Conservation (phyloP, 1,140 invertebrate species). For the Hydropsyche tenuis region DNA sequence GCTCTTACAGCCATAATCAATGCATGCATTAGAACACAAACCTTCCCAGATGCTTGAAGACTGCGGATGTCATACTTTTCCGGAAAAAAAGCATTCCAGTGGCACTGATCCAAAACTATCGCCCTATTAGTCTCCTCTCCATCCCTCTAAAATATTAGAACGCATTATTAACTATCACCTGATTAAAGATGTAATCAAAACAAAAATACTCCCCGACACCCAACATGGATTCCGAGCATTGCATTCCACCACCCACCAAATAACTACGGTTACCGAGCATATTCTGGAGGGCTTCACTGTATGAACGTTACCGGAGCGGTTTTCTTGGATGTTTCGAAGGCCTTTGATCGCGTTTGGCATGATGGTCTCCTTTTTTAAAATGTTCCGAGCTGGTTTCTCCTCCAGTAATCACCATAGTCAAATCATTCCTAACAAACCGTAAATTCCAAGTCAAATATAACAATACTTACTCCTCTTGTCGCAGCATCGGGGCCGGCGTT, state of each 20-base stretch:
- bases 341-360: too few relatives aligned
- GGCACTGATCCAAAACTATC: not conserved
- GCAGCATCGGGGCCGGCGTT: too few relatives aligned
- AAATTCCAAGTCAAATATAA: too few relatives aligned
- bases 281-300: too few relatives aligned
- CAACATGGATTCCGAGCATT: conserved; percentile 49
- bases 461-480: too few relatives aligned
- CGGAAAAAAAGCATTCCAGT: not conserved
- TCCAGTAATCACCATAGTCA: too few relatives aligned
- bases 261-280: conserved; percentile 42
- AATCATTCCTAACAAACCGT: too few relatives aligned
- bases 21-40: not conserved
- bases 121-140: conserved; percentile 51
- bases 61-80: conserved; percentile 2
- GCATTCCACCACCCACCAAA: conserved; percentile 46
- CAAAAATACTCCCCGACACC: conserved; percentile 31
- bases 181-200: conserved; percentile 12
- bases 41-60: conserved; percentile 1
- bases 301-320: too few relatives aligned
- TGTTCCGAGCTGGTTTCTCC: too few relatives aligned
- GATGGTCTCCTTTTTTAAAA: too few relatives aligned
- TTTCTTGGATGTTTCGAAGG: too few relatives aligned
- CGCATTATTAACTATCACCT: conserved; percentile 45
- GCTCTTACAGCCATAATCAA: not conserved
- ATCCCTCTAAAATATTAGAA: conserved; percentile 48